Base-by-base conservation (phyloP, 2,113 vertebrate genomes). In the Cygnus buccinator region DNA sequence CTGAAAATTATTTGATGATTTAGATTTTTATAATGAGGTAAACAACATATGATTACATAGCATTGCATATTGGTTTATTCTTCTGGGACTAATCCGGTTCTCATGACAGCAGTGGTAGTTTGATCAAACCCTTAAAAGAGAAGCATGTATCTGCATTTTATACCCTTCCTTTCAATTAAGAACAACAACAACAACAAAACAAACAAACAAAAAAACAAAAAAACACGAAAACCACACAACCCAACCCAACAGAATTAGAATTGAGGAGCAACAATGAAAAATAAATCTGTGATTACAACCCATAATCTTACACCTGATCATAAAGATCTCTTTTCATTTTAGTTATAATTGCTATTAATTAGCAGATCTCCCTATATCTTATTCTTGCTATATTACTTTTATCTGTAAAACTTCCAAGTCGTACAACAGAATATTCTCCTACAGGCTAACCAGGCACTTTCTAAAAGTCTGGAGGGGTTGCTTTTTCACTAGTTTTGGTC, bases 11-110 rank as follows among this genome's bases (percentile, higher is more conserved):
- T 95, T 98, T 94, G 84, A 87, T 93, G 90, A 66, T 89, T 89
- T 94, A 96, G 93, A 77, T 71, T 97, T 97, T 97, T 95, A 58
- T 95, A 97, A 94, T 89, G 92, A 93, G 87, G 81, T 86, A 97
- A 95, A 94, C 87, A 95, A 75, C 81, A 93, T 35, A 80, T 75
- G 91, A 93, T 97, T 95, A 88, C 80, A 95, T 85, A 84, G 76
- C 3, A 0, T 91, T 95, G 96, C 87, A 86, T 71, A 73, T 84
- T 66, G n/a, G 41, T 54, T 85, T 92, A 87, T 77, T 96, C 96
- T 92, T 93, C 81, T 91, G 93, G 87, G 94, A 91, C 37, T 83
- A 92, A 96, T 95, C 91, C 59, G 50, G 55, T 43, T 87, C 46
- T 79, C 74, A 35, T 89, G 93, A 91, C 81, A 94, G 94, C 67